Evolutionary conservation across 2,888 invertebrate genomes (phyloP), one percentile per base, ranked within the genome.

Genomic region (Drosophila histrio): DNA sequence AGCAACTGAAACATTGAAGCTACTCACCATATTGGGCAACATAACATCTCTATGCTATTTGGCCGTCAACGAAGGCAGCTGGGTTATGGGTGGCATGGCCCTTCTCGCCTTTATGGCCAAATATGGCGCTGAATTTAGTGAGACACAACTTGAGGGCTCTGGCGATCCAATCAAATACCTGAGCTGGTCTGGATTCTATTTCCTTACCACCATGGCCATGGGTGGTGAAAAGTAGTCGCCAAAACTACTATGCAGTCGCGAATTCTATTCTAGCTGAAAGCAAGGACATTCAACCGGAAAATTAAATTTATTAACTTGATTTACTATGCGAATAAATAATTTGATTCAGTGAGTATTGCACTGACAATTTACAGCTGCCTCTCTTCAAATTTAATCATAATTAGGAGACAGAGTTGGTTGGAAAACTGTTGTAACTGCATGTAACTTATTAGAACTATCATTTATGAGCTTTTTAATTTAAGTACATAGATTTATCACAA

Each of bases 21-120:
- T 83, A 1, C 60, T 90, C 0, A 88, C 90, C 15, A 47, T 85
- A 0, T 28, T 90, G 73, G 90, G 90, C 9, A 90, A 90, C 34
- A 69, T 89, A 1, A 80, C 89, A 0, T 88, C 90, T 0, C 54
- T 90, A 4, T 11, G 73, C 6, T 90, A 79, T 32, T 61, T 89
- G 56, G 72, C 89, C 1, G 60, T 88, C 11, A 90, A 89, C 49
- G 89, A 89, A 46, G 66, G 58, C 43, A 87, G 84, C 63, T 50
- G 26, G 34, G 11, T 62, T 0, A 77, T 79, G 46, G 82, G 78
- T n/a, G 68, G 69, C 21, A 87, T 90, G 86, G 87, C 89, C 11
- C 0, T 77, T 2, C 32, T 80, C 3, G 88, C 88, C 7, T 82
- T 83, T 46, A 62, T 81, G 39, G 68, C 88, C 26, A 75, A 84